A percentile compares a stretch with the other conserved stretches of the same genome.
Conservation (phyloP, 2,888 invertebrate genomes). For the Galeruca laticollis region DNA sequence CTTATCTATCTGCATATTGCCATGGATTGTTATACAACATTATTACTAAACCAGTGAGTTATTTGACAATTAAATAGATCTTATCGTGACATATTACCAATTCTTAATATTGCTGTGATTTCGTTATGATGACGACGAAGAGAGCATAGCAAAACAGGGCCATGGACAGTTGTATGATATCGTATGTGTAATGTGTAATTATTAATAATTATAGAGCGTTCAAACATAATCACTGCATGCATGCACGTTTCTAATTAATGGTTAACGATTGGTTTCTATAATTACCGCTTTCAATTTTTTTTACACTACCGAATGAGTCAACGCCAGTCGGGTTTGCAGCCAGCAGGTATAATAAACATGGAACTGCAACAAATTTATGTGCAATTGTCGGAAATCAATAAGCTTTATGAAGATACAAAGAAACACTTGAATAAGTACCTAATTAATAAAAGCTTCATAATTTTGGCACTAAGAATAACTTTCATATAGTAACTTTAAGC, state of each 20-base stretch:
- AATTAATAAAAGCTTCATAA: not conserved
- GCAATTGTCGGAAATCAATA: conserved; percentile 4
- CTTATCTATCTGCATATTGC: too few species aligned
- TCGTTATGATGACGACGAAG: conserved; percentile 14
- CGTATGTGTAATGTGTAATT: conserved; percentile 42
- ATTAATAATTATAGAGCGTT: conserved; percentile 44
- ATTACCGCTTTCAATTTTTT: conserved; percentile 29
- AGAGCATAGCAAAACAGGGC: conserved; percentile 38
- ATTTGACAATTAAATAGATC: conserved; percentile 19
- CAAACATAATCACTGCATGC: conserved; percentile 40
- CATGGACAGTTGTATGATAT: conserved; percentile 44
- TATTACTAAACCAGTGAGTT: not conserved
- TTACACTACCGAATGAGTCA: conserved; percentile 16
- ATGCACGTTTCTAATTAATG: conserved; percentile 42
- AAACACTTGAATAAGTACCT: not conserved
- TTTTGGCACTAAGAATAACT: not conserved
- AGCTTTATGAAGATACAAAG: not conserved
- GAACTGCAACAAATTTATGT: conserved; percentile 1
- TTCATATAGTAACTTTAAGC: too few species aligned
- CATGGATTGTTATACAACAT: too few species aligned
- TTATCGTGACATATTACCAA: conserved; percentile 35
- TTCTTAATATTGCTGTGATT: conserved; percentile 34
- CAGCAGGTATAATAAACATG: conserved; percentile 11
- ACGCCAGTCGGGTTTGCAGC: conserved; percentile 9
- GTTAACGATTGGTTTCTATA: conserved; percentile 30